These are phyloP conservation scores for Caenorhabditis sulstoni DNA, from an alignment of 2,888 invertebrate genomes.

Conservation along the genomic window DNA sequence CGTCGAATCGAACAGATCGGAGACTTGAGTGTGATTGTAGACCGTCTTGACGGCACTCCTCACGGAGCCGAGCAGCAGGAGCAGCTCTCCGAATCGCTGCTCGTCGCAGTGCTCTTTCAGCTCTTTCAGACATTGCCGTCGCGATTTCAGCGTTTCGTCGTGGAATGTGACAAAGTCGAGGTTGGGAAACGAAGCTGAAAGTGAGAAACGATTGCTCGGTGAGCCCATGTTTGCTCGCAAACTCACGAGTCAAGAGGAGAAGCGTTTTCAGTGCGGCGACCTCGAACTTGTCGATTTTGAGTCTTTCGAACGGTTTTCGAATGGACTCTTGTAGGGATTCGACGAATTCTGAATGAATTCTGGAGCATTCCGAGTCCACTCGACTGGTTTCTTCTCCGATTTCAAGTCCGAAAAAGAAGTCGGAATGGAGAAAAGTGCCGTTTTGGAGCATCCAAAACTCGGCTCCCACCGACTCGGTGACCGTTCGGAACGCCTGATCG, in stretches of 20 bases:
- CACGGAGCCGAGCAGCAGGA: constrained; percentile 60
- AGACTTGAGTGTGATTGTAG: constrained; percentile 56
- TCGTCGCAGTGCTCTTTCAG: constrained; percentile 41
- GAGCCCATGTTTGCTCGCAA: no score
- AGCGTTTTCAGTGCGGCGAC: constrained; percentile 57
- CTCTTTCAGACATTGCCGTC: constrained; percentile 21
- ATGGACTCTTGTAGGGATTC: constrained; percentile 24
- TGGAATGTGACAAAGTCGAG: constrained; percentile 27
- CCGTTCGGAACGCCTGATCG: constrained; percentile 62
- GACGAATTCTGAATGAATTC: constrained; percentile 54
- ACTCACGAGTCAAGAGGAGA: constrained; percentile 34
- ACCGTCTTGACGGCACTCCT: constrained; percentile 45
- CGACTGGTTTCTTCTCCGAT: no score
- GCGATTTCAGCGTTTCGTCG: constrained; percentile 16
- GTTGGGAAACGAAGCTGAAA: constrained; percentile 21
- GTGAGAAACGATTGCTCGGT: no score
- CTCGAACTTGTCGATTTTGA: constrained; percentile 52
- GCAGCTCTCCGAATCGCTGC: constrained; percentile 59
- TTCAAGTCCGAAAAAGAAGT: constrained; percentile 54
- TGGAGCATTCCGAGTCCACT: no score
- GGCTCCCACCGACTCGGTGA: constrained; percentile 1
- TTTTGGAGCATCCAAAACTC: constrained; percentile 61
- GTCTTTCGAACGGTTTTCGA: constrained; percentile 46
- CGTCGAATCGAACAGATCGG: constrained; percentile 52
- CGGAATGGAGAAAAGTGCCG: constrained; percentile 54